Base-by-base conservation (phyloP, 1,140 invertebrate genomes). In the Armadillidium nasatum region DNA sequence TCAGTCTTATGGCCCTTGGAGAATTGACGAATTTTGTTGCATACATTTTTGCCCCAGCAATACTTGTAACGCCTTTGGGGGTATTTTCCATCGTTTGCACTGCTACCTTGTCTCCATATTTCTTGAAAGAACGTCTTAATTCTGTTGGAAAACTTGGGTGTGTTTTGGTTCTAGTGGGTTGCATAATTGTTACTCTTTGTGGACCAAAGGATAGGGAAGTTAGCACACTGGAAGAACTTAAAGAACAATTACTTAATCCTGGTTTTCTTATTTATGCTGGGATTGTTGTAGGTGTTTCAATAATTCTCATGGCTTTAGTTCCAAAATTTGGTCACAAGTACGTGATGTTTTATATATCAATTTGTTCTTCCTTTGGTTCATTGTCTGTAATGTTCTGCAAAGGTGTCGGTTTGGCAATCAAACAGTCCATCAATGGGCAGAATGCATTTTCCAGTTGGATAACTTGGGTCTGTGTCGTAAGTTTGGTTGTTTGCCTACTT, bases 301-400 rank as follows among this genome's bases (percentile, higher is more conserved):
- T 67, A 7, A n/a, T 78, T 22, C 78, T 80, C 68, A 80, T 80
- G 72, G 70, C 75, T 11, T 46, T 80, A 15, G 77, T 78, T 15
- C 79, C 79, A 43, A 75, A 75, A 50, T 80, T 78, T 44, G 79
- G 79, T n/a, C 72, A 78, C 33, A 73, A 73, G 50, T 78, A 80
- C 22, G 72, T 80, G 19, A 45, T 80, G n/a, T 60, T 80, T 10
- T 80, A 80, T 68, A 78, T 80, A 46, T 76, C 77, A 10, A 80
- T 80, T 23, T 78, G 77, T 22, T 78, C 76, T 43, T 78, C 74
- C 71, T 80, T 78, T 46, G 79, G 79, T 4, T 80, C 79, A 0
- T 74, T 80, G 11, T 78, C 79, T 3, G 77, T 80, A 11, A 80
- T 80, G 79, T 80, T 80, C 75, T 80, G 79, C 22, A 80, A 80